Percentiles rank a stretch among this genome's conserved stretches.
These are phyloP conservation scores for Solenopsis invicta DNA, from an alignment of 1,140 invertebrate genomes.

Conservation along the genomic window DNA sequence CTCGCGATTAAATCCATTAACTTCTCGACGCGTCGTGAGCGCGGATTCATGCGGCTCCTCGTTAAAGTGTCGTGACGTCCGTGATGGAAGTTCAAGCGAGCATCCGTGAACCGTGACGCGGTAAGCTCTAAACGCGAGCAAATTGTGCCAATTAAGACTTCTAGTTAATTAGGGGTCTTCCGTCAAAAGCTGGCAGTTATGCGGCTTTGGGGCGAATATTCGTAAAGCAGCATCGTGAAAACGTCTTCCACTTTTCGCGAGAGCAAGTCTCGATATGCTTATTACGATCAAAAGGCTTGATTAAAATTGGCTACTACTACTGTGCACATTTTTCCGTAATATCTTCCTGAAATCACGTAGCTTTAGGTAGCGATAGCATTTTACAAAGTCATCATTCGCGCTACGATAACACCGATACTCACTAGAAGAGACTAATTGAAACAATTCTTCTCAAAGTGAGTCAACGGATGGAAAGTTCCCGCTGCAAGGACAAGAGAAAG, in stretches of 20 bases:
- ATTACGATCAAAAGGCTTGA: neutral
- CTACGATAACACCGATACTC: neutral
- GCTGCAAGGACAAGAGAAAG: neutral
- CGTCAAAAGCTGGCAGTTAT: slow-evolving; percentile 24
- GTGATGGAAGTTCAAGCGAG: slow-evolving; percentile 27
- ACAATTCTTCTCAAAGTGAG: neutral
- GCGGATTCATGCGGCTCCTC: slow-evolving; percentile 44
- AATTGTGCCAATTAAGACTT: slow-evolving; percentile 59
- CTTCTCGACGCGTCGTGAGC: slow-evolving; percentile 41
- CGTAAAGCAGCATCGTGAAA: neutral
- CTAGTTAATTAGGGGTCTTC: slow-evolving; percentile 41
- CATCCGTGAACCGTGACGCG: slow-evolving; percentile 38
- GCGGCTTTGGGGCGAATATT: neutral
- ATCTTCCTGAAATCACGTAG: neutral
- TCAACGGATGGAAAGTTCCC: neutral
- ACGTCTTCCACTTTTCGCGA: neutral
- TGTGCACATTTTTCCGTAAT: neutral
- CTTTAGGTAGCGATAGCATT: neutral
- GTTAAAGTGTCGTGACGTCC: slow-evolving; percentile 52
- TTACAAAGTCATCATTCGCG: neutral
- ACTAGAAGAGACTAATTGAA: neutral
- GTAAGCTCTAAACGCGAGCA: slow-evolving; percentile 30
- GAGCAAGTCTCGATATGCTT: neutral
- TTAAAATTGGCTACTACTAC: neutral
- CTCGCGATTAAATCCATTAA: slow-evolving; percentile 49